These are phyloP conservation scores for Blastobasis adustella DNA, from an alignment of 2,888 invertebrate species.

Conservation along the genomic window DNA sequence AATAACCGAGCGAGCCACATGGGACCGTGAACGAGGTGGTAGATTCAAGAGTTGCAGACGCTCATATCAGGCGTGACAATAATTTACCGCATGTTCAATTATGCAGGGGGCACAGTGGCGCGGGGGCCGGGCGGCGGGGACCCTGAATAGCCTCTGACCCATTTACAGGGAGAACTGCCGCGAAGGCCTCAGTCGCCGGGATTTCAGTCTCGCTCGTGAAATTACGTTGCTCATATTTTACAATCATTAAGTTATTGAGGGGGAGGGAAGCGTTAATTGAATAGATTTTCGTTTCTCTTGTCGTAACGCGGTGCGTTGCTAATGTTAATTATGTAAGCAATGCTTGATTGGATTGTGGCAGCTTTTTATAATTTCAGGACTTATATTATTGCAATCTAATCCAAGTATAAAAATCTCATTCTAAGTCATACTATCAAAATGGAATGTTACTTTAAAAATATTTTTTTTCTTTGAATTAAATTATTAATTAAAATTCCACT, in stretches of 20 bases:
- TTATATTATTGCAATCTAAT: too few species aligned
- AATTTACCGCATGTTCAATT: constrained; percentile 68
- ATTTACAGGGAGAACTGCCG: constrained; percentile 57
- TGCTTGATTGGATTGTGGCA: too few species aligned
- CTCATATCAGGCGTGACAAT: constrained; percentile 55
- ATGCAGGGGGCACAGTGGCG: constrained; percentile 60
- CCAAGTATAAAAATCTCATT: too few species aligned
- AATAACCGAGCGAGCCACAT: constrained; percentile 15
- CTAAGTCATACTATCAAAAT: too few species aligned
- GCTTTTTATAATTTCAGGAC: too few species aligned
- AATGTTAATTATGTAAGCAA: too few species aligned
- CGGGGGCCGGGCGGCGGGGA: constrained; percentile 26
- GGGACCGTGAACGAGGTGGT: constrained; percentile 16
- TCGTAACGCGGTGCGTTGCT: not conserved
- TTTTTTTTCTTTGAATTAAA: too few species aligned
- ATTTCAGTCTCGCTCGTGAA: constrained; percentile 29
- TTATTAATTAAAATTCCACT: too few species aligned
- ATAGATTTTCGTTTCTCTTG: not conserved
- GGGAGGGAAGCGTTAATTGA: constrained; percentile 6
- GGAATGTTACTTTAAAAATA: too few species aligned
- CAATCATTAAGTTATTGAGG: constrained; percentile 11
- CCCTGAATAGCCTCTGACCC: constrained; percentile 67
- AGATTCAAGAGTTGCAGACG: constrained; percentile 36
- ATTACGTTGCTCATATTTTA: constrained; percentile 27
- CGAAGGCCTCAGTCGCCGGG: constrained; percentile 42